These are phyloP conservation scores for Troilus luridus DNA, from an alignment of 2,888 invertebrate genomes.

Conservation along the genomic window DNA sequence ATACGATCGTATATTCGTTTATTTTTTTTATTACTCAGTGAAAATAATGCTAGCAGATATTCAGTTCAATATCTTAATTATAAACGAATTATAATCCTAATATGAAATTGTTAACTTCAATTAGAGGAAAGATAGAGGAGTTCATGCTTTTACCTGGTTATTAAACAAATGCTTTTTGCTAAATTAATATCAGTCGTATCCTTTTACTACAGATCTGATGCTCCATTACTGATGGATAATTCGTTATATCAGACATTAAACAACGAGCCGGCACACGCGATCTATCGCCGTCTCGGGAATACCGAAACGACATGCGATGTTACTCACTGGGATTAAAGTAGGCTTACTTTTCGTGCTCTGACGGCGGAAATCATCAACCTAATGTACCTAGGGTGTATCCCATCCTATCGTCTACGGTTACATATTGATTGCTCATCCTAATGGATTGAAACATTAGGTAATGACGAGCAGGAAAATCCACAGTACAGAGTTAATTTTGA, in stretches of 20 bases:
- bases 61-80: no score
- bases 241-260: background rate
- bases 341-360: constrained; percentile 7
- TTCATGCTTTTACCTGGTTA: no score
- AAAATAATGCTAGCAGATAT: no score
- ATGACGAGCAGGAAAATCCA: background rate
- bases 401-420: background rate
- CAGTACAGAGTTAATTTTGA: background rate
- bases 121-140: no score
- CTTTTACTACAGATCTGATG: background rate
- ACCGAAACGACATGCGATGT: constrained; percentile 5
- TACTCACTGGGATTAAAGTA: constrained; percentile 27
- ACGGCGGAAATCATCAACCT: background rate
- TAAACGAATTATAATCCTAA: no score
- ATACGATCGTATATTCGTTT: no score
- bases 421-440: background rate
- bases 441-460: constrained; percentile 16
- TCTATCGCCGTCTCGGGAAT: background rate
- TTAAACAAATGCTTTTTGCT: background rate
- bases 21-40: no score
- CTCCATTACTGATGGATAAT: background rate
- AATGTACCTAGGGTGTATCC: constrained; percentile 1
- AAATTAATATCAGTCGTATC: background rate
- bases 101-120: no score
- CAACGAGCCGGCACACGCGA: background rate